Evolutionary conservation across 2,888 invertebrate species (phyloP).

Genomic region (Tolmerus cingulatus): DNA sequence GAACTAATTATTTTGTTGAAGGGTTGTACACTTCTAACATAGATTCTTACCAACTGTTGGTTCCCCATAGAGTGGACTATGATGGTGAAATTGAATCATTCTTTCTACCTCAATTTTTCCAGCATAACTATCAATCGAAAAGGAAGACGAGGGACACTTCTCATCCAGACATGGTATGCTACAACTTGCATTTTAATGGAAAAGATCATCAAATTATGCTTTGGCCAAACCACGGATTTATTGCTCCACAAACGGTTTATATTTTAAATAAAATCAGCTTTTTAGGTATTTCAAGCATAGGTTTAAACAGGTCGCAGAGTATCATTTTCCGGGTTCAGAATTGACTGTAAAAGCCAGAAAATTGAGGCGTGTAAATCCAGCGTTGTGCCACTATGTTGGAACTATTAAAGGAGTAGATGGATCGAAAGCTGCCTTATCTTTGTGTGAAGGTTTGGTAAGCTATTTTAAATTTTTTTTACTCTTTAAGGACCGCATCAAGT

Average conservation of each 20-base stretch:
- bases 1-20: conserved; percentile 43
- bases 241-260: conserved; percentile 60
- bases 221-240: conserved; percentile 65
- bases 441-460: conserved; percentile 65
- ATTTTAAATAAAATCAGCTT: not conserved
- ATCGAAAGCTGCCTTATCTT: conserved; percentile 66
- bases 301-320: conserved; percentile 54
- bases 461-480: not conserved
- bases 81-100: conserved; percentile 64
- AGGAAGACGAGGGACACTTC: conserved; percentile 43
- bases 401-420: conserved; percentile 60
- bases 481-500: too few relatives aligned
- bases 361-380: conserved; percentile 52
- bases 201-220: conserved; percentile 64
- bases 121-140: conserved; percentile 53
- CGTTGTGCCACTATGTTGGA: conserved; percentile 67
- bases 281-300: not conserved
- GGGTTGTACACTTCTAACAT: conserved; percentile 65
- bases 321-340: conserved; percentile 54
- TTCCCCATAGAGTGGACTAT: conserved; percentile 63
- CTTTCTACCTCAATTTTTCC: conserved; percentile 63
- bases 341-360: conserved; percentile 54
- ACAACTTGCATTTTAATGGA: conserved; percentile 57
- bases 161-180: conserved; percentile 55
- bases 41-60: conserved; percentile 62